A percentile compares a stretch with the other conserved stretches of the same genome.
These are phyloP conservation scores for Caprella mutica DNA, from an alignment of 2,888 invertebrate genomes.

Conservation along the genomic window DNA sequence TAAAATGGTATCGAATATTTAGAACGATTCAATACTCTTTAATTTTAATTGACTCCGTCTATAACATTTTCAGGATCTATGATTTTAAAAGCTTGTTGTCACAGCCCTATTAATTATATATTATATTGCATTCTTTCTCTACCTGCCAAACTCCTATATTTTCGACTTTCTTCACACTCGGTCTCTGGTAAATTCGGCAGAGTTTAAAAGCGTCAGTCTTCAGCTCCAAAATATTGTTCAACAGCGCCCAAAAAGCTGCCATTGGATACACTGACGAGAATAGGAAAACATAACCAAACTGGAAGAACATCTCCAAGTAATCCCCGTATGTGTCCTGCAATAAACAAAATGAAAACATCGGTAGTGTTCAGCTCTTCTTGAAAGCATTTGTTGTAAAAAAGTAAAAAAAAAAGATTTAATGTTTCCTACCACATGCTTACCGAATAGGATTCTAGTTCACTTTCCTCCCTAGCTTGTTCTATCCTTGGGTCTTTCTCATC, in stretches of 20 bases:
- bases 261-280: conserved; percentile 66
- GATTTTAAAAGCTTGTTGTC: no score
- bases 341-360: not conserved
- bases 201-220: conserved; percentile 63
- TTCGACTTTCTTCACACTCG: conserved; percentile 54
- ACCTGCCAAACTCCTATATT: conserved; percentile 69
- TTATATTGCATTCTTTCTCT: no score
- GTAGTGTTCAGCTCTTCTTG: no score
- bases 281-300: conserved; percentile 65
- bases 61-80: no score
- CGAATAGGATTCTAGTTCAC: conserved; percentile 56
- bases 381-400: no score
- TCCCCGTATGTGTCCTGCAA: conserved; percentile 58
- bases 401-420: no score
- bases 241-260: conserved; percentile 59
- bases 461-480: conserved; percentile 48
- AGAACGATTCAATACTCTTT: no score
- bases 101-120: no score
- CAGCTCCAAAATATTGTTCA: conserved; percentile 63
- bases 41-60: no score
- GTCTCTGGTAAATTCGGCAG: conserved; percentile 56
- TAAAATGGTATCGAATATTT: no score
- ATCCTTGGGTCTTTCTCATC: conserved; percentile 44
- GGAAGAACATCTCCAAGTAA: conserved; percentile 64
- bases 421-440: no score